Evolutionary conservation across 2,888 invertebrate species (phyloP).

Genomic region (Saturnia pavonia): DNA sequence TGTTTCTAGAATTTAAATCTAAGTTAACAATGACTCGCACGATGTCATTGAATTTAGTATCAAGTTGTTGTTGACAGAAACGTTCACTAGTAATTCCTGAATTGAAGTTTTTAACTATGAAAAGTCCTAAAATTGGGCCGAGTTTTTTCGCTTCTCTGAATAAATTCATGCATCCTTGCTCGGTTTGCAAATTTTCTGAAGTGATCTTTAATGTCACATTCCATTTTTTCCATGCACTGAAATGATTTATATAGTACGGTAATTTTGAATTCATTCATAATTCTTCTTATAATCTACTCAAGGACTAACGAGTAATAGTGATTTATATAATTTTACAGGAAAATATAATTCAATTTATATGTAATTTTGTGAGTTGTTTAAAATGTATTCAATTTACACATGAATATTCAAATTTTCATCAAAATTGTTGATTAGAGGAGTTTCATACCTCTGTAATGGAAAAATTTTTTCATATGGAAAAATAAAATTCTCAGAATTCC

Average conservation of each 20-base stretch:
- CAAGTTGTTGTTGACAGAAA: constrained; percentile 36
- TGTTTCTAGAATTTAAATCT: constrained; percentile 47
- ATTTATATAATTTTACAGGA: not conserved
- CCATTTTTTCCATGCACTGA: constrained; percentile 43
- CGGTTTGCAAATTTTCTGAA: constrained; percentile 45
- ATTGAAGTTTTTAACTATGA: constrained; percentile 39
- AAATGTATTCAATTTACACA: too few relatives aligned
- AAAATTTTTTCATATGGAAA: too few relatives aligned
- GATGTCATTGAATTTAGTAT: constrained; percentile 43
- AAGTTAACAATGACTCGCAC: constrained; percentile 46
- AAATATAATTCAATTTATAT: not conserved
- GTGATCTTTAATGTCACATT: constrained; percentile 45
- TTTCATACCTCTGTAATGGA: too few relatives aligned
- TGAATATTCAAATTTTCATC: too few relatives aligned
- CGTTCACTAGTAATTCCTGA: constrained; percentile 28
- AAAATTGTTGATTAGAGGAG: too few relatives aligned
- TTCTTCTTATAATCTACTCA: not conserved
- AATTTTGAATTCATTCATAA: not conserved
- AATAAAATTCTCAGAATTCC: too few relatives aligned
- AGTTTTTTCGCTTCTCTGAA: constrained; percentile 46
- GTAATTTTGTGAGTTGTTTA: too few relatives aligned
- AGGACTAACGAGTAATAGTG: not conserved
- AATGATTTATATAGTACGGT: constrained; percentile 14
- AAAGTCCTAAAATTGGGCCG: constrained; percentile 53
- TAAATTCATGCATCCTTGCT: constrained; percentile 44